Evolutionary conservation across 2,888 invertebrate species (phyloP), one percentile per base, ranked within the genome.

Genomic region (Euphydryas editha): DNA sequence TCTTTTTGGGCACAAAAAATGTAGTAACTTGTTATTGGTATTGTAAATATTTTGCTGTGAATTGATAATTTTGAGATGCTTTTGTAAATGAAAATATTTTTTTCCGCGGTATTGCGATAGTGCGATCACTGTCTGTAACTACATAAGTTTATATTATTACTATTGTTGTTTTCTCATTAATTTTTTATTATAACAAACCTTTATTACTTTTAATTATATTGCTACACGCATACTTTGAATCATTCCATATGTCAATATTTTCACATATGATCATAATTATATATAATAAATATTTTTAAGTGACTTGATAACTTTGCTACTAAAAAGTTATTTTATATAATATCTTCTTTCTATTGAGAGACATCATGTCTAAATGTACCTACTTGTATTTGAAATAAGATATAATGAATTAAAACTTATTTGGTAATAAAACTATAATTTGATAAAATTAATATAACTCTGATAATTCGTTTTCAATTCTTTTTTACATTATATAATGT

Each of bases 41-140:
- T 72, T 83, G 81, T 82, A 83, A 80, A 83, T 84, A 85, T 77
- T 76, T 79, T 81, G 76, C 75, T 71, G 70, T 57, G 66, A 58
- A 65, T 71, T 61, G 47, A 68, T 72, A 70, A 70, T 66, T 70
- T 73, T 67, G 61, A 72, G 78, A 72, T 62, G 69, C 75, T 75
- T n/a, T 70, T 80, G 79, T 80, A 76, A 74, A 78, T 78, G 76
- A 39, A 21, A 63, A 17, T 54, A 59, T 18, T 44, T 21, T 51
- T 60, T 39, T 64, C 51, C 42, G 10, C 30, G 15, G 18, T 24
- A 18, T 59, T 24, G 24, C 36, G 56, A n/a, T 62, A 57, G 49
- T 64, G 57, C 58, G 20, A 59, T 54, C n/a, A 62, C 51, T 17
- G 24, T 24, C 36, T 20, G 30, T 21, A 30, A 44, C 6, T 18